Base-by-base conservation (phyloP, 1,140 invertebrate species). In the Drosophila sulfurigaster region DNA sequence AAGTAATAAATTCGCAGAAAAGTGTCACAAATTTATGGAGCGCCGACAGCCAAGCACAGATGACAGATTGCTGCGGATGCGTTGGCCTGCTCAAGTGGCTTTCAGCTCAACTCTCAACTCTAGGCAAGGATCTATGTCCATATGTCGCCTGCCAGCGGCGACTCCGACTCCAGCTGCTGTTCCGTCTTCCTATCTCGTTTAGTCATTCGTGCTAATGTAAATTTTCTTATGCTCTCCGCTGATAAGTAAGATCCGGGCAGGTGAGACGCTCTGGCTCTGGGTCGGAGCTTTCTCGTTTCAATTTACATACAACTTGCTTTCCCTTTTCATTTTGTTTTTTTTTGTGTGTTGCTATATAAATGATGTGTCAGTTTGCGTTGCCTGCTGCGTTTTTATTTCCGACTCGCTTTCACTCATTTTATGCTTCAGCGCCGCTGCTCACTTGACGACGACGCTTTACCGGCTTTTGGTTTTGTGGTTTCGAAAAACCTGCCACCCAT, bases 11-110 rank as follows among this genome's bases (percentile, higher is more conserved):
- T 89, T 90, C 69, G 81, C 67, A 69, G 63, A 81, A 89, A 89
- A 89, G 85, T 85, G 81, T 90, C 85, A 85, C 85, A 89, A 89
- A 90, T 90, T 89, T 89, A 90, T 89, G 81, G 63, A 85, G 64
- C 75, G 75, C 75, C 70, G 49, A 78, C 69, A 75, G 52, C 56
- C 59, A 72, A 72, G 77, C 82, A 64, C 77, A 71, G 85, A 89
- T 89, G 85, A 89, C 81, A 79, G 85, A 89, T 89, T 81, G 81
- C 64, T 49, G 71, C 62, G 69, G 87, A 56, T 83, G 79, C 67
- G 62, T 62, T 52, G 38, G 68, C 35, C 45, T 57, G 60, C 45
- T 68, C 58, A 63, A 68, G 65, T 71, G 59, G 71, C 75, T 20
- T 54, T 2, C 52, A 43, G 73, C 59, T 76, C 20, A 25, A 25